Conservation (phyloP, 2,113 vertebrate species). For the Daphoenositta chrysoptera region DNA sequence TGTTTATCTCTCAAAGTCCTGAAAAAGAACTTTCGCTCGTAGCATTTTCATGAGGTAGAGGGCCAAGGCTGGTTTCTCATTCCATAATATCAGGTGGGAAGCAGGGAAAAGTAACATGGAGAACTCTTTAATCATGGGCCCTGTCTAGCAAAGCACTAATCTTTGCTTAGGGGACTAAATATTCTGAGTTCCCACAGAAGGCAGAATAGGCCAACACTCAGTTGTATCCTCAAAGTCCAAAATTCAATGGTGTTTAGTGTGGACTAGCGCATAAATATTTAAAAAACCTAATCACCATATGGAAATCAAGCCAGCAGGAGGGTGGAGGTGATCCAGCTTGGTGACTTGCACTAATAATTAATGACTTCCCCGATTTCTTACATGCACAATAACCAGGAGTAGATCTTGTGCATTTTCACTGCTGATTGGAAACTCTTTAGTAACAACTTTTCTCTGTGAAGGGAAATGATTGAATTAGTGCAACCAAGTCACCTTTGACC, state of each 20-base stretch:
- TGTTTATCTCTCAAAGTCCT: constrained; percentile 10
- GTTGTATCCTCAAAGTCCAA: background rate
- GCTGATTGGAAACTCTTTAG: background rate
- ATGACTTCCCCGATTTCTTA: background rate
- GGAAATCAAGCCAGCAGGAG: background rate
- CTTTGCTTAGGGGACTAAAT: background rate
- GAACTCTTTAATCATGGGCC: background rate
- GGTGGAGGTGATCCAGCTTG: background rate
- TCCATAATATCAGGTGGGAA: background rate
- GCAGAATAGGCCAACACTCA: background rate
- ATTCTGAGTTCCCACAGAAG: background rate
- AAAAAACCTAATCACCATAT: background rate
- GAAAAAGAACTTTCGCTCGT: background rate
- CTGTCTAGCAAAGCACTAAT: background rate
- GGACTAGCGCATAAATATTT: background rate
- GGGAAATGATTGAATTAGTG: background rate
- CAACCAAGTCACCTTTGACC: background rate
- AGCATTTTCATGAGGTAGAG: background rate
- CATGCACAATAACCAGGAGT: background rate
- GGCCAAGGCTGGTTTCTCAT: background rate
- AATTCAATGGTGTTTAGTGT: background rate
- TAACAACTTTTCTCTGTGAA: background rate
- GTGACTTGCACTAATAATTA: background rate
- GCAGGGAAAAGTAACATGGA: background rate
- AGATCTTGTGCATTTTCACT: background rate